Evolutionary conservation across 2,797 vertebrate species (phyloP).

Genomic region (Poliocrania exsul): DNA sequence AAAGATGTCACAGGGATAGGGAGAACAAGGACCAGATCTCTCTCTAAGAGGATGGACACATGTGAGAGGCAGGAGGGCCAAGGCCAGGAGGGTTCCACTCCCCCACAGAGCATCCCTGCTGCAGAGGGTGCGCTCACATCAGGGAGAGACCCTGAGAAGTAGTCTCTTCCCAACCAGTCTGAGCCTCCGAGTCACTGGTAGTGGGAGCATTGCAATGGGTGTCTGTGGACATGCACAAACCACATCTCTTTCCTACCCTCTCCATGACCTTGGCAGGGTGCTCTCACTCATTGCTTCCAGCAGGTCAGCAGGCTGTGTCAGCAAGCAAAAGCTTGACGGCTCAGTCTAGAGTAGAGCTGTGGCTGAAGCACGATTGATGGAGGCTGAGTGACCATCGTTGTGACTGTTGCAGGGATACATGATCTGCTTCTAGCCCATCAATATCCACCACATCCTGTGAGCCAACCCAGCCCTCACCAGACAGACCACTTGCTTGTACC

Average conservation of each 20-base stretch:
- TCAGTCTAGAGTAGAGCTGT: rapidly evolving
- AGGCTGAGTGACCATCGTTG: rapidly evolving
- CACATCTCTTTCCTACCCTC: background rate
- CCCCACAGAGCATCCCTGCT: background rate
- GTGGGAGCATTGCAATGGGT: background rate
- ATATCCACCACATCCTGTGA: background rate
- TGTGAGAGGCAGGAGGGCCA: background rate
- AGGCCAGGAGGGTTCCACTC: background rate
- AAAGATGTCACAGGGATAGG: background rate
- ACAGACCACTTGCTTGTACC: background rate
- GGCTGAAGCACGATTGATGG: background rate
- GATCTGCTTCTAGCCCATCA: background rate
- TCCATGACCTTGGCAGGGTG: background rate
- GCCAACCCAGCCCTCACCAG: background rate
- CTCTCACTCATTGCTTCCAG: background rate
- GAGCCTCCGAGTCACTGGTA: background rate
- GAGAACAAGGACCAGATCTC: background rate
- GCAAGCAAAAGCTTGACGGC: background rate
- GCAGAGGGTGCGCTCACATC: background rate
- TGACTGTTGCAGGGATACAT: background rate
- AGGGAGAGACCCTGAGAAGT: background rate
- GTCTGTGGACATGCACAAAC: background rate
- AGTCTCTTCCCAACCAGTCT: background rate
- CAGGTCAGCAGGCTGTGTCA: background rate
- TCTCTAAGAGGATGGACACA: background rate